These are phyloP conservation scores for Amphiprion percula DNA, from an alignment of 2,113 vertebrate genomes.

Conservation along the genomic window DNA sequence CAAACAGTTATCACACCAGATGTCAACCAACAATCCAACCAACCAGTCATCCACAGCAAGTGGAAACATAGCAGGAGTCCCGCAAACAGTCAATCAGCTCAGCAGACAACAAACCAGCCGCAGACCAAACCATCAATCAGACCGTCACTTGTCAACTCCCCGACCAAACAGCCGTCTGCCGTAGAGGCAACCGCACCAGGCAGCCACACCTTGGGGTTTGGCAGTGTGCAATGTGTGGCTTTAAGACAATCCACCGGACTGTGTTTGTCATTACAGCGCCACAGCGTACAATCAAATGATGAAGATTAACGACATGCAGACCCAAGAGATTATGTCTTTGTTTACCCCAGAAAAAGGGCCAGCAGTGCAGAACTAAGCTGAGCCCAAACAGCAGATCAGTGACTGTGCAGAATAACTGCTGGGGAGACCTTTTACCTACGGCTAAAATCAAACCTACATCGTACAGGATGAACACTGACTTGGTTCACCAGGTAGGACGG, in stretches of 20 bases:
- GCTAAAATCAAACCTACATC: background rate
- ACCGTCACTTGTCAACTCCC: background rate
- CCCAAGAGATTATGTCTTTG: slow-evolving; percentile 55
- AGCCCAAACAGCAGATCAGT: slow-evolving; percentile 31
- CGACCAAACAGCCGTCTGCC: slow-evolving; percentile 30
- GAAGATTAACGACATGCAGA: slow-evolving; percentile 60
- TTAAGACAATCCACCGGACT: slow-evolving; percentile 32
- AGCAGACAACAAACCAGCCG: slow-evolving; percentile 1
- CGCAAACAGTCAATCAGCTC: background rate
- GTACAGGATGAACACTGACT: background rate
- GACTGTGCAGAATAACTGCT: background rate
- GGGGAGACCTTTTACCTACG: background rate
- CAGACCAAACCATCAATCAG: slow-evolving; percentile 18
- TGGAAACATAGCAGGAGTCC: background rate
- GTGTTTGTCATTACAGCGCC: slow-evolving; percentile 61
- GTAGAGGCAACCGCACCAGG: slow-evolving; percentile 6
- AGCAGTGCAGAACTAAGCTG: slow-evolving; percentile 3
- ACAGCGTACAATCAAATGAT: slow-evolving; percentile 47
- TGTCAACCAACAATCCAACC: slow-evolving; percentile 2
- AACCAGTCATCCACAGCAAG: background rate
- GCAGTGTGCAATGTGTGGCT: slow-evolving; percentile 10
- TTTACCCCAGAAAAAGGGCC: slow-evolving; percentile 41
- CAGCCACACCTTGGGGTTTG: slow-evolving; percentile 55
- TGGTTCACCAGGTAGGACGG: background rate
- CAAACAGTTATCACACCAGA: background rate